A percentile compares a stretch with the other conserved stretches of the same genome.
These are phyloP conservation scores for Troides helena DNA, from an alignment of 2,888 invertebrate species.

Conservation along the genomic window DNA sequence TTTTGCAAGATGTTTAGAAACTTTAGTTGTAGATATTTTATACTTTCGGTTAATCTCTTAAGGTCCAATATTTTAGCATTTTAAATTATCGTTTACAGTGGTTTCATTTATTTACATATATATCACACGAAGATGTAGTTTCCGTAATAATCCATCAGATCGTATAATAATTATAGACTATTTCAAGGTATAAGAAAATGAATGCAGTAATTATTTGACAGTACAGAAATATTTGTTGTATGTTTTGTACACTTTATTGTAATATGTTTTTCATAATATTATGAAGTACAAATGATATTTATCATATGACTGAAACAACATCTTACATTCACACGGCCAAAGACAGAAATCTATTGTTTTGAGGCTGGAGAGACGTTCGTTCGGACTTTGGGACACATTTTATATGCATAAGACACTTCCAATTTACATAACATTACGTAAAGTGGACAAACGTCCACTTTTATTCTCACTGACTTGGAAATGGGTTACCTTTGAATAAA, in stretches of 20 bases:
- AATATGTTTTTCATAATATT: not conserved
- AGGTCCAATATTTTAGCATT: not conserved
- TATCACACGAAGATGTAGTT: not conserved
- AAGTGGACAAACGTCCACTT: constrained; percentile 26
- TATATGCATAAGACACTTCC: constrained; percentile 28
- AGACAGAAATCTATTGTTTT: constrained; percentile 61
- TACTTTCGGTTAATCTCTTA: constrained; percentile 3
- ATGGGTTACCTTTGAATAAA: constrained; percentile 23
- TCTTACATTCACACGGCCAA: constrained; percentile 45
- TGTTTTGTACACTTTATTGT: not conserved
- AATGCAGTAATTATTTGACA: not conserved
- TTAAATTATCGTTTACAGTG: not conserved
- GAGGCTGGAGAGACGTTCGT: constrained; percentile 47
- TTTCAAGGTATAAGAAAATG: not conserved
- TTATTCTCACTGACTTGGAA: constrained; percentile 21
- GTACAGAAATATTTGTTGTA: not conserved
- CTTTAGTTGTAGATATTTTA: constrained; percentile 39
- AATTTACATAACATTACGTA: constrained; percentile 27
- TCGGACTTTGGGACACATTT: constrained; percentile 27
- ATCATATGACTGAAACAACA: constrained; percentile 50
- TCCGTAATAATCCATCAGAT: not conserved
- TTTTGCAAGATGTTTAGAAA: constrained; percentile 63
- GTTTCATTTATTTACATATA: no score
- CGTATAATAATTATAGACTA: not conserved
- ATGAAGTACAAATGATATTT: constrained; percentile 41